Evolutionary conservation across 2,113 vertebrate genomes (phyloP).

Genomic region (Bos javanicus): DNA sequence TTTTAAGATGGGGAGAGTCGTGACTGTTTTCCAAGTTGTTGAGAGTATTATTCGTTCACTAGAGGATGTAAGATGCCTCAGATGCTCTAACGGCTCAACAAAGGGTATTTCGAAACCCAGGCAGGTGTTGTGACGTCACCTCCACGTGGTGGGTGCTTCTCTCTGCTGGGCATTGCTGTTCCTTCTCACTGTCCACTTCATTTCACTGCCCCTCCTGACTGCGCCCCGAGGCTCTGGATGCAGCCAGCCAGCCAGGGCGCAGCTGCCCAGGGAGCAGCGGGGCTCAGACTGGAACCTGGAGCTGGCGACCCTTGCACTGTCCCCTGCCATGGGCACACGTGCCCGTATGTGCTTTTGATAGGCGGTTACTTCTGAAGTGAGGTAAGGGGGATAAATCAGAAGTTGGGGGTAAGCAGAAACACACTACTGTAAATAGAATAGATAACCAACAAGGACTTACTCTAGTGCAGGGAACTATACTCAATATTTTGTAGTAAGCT

Average conservation of each 20-base stretch:
- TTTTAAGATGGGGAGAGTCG: background rate
- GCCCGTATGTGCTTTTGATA: background rate
- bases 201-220: too few relatives aligned
- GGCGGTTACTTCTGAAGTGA: background rate
- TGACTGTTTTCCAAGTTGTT: background rate
- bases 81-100: background rate
- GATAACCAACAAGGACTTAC: background rate
- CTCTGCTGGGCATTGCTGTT: background rate
- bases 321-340: fast-evolving
- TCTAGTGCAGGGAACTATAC: background rate
- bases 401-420: background rate
- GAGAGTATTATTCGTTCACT: background rate
- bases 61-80: background rate
- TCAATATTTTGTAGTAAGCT: background rate
- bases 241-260: background rate
- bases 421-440: background rate
- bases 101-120: background rate
- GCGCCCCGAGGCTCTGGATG: fast-evolving
- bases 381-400: background rate
- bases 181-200: background rate
- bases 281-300: background rate
- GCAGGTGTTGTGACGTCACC: background rate
- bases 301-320: too few relatives aligned
- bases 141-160: fast-evolving
- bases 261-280: background rate